Base-by-base conservation (phyloP, 2,797 vertebrate genomes). In the Passerculus sandwichensis region DNA sequence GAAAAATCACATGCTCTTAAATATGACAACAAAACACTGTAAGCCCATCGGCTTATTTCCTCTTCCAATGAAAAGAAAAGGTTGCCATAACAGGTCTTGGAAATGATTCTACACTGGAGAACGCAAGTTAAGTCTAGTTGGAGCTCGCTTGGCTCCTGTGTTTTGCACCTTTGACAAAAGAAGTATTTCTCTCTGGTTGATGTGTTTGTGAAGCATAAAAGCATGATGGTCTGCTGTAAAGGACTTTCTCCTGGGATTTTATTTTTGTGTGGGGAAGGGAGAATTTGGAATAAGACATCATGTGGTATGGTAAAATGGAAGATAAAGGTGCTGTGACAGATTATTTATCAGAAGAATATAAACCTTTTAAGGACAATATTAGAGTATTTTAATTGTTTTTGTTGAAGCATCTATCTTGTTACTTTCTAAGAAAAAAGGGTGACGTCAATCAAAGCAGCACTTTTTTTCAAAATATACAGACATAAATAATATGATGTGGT, bases 401-500 rank as follows among this genome's bases (percentile, higher is more conserved):
- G 97, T 97, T 97, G 95, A 97, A 97, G 91, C 96, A 97, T 97
- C 97, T 98, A 97, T 97, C 97, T 97, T 98, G 96, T 98, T 98
- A 83, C 97, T 98, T 98, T 97, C 96, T 96, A 91, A 97, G 96
- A 97, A 93, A 97, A 97, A 97, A 98, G 92, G 97, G 97, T 94
- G 91, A 98, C 97, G 95, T 98, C 98, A 97, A 97, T 98, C 97
- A 97, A 95, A 97, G 97, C 98, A 98, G 97, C 98, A 98, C 97
- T 98, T 98, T 98, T 97, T 98, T 97, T 97, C 98, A 96, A 97
- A 97, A 97, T 98, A 98, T 98, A 97, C 97, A 96, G 98, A 96
- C 98, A 98, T 98, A 98, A 98, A 98, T 98, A 98, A 98, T 98
- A 98, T 98, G 97, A 98, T 98, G 98, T 98, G 98, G 97, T 98